Conservation (phyloP, 1,140 invertebrate genomes). For the Cotesia typhae region DNA sequence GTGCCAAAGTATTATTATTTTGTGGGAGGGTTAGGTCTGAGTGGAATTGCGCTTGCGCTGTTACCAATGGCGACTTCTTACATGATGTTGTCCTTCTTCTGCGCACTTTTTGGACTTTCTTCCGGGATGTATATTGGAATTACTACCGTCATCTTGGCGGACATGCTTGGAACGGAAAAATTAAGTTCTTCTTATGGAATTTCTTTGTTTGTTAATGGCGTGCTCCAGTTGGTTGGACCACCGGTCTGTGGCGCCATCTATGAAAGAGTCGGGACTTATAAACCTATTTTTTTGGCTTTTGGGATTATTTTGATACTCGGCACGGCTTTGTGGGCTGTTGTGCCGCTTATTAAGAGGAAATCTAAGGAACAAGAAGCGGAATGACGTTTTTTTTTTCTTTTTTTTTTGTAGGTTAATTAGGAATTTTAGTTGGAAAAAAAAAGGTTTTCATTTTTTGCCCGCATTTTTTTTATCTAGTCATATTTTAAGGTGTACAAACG, state of each 20-base stretch:
- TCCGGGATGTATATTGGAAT: slow-evolving; percentile 85
- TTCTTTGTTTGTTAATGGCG: slow-evolving; percentile 81
- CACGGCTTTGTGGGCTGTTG: slow-evolving; percentile 74
- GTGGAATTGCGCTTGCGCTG: slow-evolving; percentile 76
- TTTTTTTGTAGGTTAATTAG: background rate
- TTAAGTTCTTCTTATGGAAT: slow-evolving; percentile 84
- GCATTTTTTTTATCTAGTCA: slow-evolving; percentile 25
- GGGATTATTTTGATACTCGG: slow-evolving; percentile 76
- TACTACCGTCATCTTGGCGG: slow-evolving; percentile 82
- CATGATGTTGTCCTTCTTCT: slow-evolving; percentile 71
- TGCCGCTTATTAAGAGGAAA: slow-evolving; percentile 73
- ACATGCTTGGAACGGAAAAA: slow-evolving; percentile 81
- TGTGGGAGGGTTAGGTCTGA: slow-evolving; percentile 76
- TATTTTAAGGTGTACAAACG: background rate
- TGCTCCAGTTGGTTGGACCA: slow-evolving; percentile 79
- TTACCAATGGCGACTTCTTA: slow-evolving; percentile 73
- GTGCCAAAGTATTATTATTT: slow-evolving; percentile 84
- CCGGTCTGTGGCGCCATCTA: slow-evolving; percentile 77
- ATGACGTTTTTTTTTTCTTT: slow-evolving; percentile 24
- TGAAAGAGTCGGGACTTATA: slow-evolving; percentile 71
- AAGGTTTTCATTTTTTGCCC: slow-evolving; percentile 3
- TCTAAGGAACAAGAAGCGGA: slow-evolving; percentile 52
- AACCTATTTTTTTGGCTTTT: slow-evolving; percentile 74
- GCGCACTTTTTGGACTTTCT: slow-evolving; percentile 78
- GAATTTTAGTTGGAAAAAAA: background rate